phyloP scores from a whole-genome alignment of 2,113 vertebrate species.

The Sitta europaea region DNA sequence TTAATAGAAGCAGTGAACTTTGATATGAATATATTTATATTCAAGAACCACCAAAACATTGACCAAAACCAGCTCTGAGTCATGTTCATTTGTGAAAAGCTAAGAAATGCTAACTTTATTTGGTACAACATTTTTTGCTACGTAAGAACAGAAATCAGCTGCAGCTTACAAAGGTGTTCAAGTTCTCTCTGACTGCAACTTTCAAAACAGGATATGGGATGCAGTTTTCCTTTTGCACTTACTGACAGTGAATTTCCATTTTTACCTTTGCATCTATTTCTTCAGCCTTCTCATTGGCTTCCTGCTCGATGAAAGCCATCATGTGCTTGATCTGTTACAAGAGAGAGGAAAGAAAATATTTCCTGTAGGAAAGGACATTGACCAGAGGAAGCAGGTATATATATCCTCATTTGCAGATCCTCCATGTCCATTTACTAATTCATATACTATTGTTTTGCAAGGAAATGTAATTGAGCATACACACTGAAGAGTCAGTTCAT shows the following conservation, averaged over 20 bases:
- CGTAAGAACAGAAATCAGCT: background rate
- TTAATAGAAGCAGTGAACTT: background rate
- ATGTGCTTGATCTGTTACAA: slow-evolving; percentile 92
- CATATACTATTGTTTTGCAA: background rate
- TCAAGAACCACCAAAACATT: background rate
- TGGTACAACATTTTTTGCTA: background rate
- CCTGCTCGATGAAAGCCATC: slow-evolving; percentile 99
- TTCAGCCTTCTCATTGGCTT: slow-evolving; percentile 98
- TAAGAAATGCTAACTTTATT: background rate
- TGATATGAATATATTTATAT: background rate
- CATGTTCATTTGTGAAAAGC: background rate
- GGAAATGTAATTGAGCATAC: background rate
- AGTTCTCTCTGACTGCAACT: background rate
- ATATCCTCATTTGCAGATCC: background rate
- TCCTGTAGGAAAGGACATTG: background rate
- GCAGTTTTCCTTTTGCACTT: background rate
- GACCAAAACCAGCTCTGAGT: background rate
- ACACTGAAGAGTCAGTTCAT: background rate
- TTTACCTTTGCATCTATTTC: slow-evolving; percentile 98
- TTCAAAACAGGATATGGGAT: background rate
- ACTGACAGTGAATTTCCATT: background rate
- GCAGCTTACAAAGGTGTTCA: background rate
- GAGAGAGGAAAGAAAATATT: background rate
- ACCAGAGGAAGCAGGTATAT: background rate
- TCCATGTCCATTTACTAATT: background rate